These are phyloP conservation scores for Ondatra zibethicus DNA, from an alignment of 2,113 vertebrate genomes.

Conservation along the genomic window DNA sequence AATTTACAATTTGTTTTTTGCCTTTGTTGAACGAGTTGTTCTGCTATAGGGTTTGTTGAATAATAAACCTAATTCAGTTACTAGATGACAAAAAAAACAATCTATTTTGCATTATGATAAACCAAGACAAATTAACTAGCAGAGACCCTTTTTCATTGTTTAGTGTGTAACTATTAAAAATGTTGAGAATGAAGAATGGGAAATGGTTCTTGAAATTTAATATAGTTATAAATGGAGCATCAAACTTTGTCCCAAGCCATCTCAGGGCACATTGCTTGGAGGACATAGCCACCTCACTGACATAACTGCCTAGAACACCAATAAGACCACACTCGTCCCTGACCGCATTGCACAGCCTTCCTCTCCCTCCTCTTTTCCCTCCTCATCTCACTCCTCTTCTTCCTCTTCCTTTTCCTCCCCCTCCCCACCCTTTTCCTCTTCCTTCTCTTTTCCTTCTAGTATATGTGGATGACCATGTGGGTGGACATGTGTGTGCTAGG, in stretches of 20 bases:
- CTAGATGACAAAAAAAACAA: background rate
- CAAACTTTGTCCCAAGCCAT: background rate
- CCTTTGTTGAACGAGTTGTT: constrained; percentile 46
- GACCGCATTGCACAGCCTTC: background rate
- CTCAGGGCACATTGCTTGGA: background rate
- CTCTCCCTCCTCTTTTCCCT: background rate
- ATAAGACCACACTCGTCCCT: background rate
- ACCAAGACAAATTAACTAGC: background rate
- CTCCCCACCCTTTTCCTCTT: too few species aligned
- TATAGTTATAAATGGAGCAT: background rate
- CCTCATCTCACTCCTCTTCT: too few species aligned
- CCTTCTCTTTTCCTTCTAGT: background rate
- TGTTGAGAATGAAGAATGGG: background rate
- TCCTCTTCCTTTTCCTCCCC: background rate
- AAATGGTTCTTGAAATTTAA: background rate
- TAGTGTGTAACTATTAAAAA: background rate
- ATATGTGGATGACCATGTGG: background rate
- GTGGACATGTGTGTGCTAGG: background rate
- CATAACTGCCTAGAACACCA: background rate
- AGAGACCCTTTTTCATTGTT: background rate
- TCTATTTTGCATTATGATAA: constrained; percentile 45
- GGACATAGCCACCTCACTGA: background rate
- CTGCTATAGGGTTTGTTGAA: constrained; percentile 20
- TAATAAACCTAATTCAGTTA: constrained; percentile 62
- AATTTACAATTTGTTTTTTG: constrained; percentile 56